Evolutionary conservation across 2,797 vertebrate species (phyloP), one percentile per base, ranked within the genome.

Genomic region (Ceryle rudis): DNA sequence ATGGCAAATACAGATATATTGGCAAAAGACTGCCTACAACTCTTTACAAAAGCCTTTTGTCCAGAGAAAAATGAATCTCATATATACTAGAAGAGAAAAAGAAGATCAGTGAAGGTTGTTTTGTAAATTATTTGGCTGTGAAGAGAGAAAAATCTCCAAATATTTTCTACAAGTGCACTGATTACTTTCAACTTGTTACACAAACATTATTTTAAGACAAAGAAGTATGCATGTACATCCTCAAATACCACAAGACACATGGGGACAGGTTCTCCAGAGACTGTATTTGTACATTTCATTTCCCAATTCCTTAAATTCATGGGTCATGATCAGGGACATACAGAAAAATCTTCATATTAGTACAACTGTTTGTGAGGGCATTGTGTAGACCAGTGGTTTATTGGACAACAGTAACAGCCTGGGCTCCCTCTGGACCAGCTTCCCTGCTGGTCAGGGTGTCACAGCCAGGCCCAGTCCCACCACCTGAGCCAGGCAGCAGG

Each of bases 201-300:
- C 11, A 83, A 65, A 67, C 15, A 58, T 61, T 16, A 22, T 26
- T 72, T 81, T 20, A 73, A 66, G 5, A 29, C 9, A 6, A 14
- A 7, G 12, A 55, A 57, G 10, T 19, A 11, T 7, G 10, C 0
- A 1, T 0, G 0, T 18, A 9, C 5, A 2, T 42, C 31, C 52
- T 74, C 61, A 64, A 35, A 35, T 11, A 64, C 16, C 21, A 35
- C 14, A 73, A 22, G 61, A 47, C 44, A 35, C 10, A 4, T 2
- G 16, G 39, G 10, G 74, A 12, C 11, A 49, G 16, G 21, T 86
- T 37, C 16, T 80, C 23, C 7, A 35, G 47, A 11, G 39, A 6
- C 9, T 51, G 17, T 23, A 10, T 51, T 35, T 35, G 5, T 85
- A 39, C 19, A 49, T 64, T 85, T 75, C 4, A 26, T 77, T 81